These are phyloP conservation scores for Glaucomys volans DNA, from an alignment of 2,113 vertebrate genomes.

Conservation along the genomic window DNA sequence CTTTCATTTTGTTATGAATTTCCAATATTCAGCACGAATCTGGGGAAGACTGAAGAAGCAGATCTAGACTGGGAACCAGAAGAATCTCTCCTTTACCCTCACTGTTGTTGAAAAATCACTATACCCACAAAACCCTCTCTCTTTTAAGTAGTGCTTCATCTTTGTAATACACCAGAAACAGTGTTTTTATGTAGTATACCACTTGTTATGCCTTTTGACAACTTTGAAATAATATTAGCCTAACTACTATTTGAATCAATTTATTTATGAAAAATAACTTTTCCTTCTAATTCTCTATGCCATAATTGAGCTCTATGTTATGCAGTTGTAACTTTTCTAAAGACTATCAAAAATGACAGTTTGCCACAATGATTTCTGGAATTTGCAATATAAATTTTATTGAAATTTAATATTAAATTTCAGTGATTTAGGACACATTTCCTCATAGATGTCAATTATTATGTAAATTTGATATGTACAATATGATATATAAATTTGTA, in stretches of 20 bases:
- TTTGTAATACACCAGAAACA: neutral
- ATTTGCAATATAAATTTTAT: neutral
- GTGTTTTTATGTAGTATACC: neutral
- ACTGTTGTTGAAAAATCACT: neutral
- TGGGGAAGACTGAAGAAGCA: neutral
- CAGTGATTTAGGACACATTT: neutral
- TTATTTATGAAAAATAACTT: neutral
- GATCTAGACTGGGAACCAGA: neutral
- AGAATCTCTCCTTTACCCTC: neutral
- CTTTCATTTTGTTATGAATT: neutral
- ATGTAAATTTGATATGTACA: neutral
- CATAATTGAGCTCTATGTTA: neutral
- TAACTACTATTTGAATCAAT: neutral
- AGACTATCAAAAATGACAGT: neutral
- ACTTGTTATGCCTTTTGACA: neutral
- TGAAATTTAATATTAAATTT: neutral
- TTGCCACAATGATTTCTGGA: neutral
- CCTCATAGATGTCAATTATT: slow-evolving; percentile 9
- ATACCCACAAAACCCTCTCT: neutral
- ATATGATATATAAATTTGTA: neutral
- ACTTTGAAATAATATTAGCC: slow-evolving; percentile 40
- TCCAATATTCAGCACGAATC: neutral
- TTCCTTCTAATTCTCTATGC: neutral
- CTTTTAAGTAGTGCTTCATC: neutral
- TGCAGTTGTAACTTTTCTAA: neutral